Evolutionary conservation across 1,140 invertebrate genomes (phyloP), one percentile per base, ranked within the genome.

Genomic region (Drosophila murphyi): DNA sequence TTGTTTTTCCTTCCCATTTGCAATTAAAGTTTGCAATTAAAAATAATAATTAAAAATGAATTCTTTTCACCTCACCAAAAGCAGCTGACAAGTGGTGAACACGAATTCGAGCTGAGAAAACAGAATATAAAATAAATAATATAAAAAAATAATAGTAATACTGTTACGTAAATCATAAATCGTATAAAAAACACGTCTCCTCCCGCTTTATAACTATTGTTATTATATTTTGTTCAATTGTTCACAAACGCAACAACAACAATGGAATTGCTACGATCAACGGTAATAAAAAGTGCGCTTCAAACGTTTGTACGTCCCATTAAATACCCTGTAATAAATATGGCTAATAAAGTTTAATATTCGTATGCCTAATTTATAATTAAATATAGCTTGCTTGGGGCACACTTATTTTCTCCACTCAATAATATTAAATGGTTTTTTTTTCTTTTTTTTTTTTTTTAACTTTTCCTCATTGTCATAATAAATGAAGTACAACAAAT

Each of bases 21-120:
- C 80, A 80, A 83, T 83, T 83, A 83, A 73, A 64, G 43, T 73
- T 55, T 64, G 81, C 71, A 86, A 85, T 86, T 86, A 78, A 86
- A 78, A 75, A 78, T 75, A 67, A 78, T 78, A 78, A 86, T 86
- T 86, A 86, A 85, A 85, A 72, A 78, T 85, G 35, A 65, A 80
- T 85, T 67, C 72, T 52, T 1, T 10, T 31, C 29, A 20, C 32
- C 62, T 45, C 57, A 55, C 78, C 60, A 54, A 37, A 73, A 85
- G 80, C 82, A 86, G 78, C 82, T 86, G 82, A 86, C 78, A 86
- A 80, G 74, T 86, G 82, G 0, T 20, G 20, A 47, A 70, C 35
- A 52, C 5, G 52, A 41, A 51, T 8, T 12, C 20, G 45, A 70
- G 68, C 39, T 12, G 43, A 39, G 45, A 32, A 55, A 59, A 31